Evolutionary conservation across 2,888 invertebrate genomes (phyloP), one percentile per base, ranked within the genome.

Genomic region (Cantharis lateralis): DNA sequence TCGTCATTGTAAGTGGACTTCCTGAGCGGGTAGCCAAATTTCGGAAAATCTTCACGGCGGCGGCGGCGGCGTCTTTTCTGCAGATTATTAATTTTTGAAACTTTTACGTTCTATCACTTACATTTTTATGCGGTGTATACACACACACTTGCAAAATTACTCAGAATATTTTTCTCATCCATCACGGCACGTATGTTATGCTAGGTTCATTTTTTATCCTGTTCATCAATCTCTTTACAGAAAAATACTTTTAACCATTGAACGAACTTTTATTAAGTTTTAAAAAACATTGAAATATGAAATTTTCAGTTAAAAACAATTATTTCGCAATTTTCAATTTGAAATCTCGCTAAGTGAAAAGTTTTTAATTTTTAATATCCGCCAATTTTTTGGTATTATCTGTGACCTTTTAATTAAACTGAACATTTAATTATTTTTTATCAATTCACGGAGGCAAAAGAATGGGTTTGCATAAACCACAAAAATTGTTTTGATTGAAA

Each of bases 191-290:
- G 61, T 66, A 66, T 68, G 71, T 75, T 75, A 75, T 75, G 66
- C 68, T 26, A 32, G 71, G 68, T 75, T 63, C 70, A 75, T 75
- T 75, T 69, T 75, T 75, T 66, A 75, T 71, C 66, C 70, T 66
- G 62, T 71, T 71, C 75, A 75, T 75, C 75, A 75, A 75, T 75
- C 75, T 75, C 71, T 71, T 71, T 71, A 71, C 71, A 68, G 68
- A 71, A 75, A 75, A 71, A 71, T 66, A 66, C 24, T 66, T 66
- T 66, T 66, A 20, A 66, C 48, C 48, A 48, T n/a, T n/a, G 48
- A 48, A 48, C n/a, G 48, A 48, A 48, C 48, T 48, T 48, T 48
- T 48, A 48, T 48, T 48, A 48, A 48, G 48, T 48, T 48, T 48
- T 48, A 48, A 48, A 48, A 48, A 48, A 48, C 48, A 48, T 48